Evolutionary conservation across 2,113 vertebrate genomes (phyloP), one percentile per base, ranked within the genome.

Genomic region (Pseudonaja textilis): DNA sequence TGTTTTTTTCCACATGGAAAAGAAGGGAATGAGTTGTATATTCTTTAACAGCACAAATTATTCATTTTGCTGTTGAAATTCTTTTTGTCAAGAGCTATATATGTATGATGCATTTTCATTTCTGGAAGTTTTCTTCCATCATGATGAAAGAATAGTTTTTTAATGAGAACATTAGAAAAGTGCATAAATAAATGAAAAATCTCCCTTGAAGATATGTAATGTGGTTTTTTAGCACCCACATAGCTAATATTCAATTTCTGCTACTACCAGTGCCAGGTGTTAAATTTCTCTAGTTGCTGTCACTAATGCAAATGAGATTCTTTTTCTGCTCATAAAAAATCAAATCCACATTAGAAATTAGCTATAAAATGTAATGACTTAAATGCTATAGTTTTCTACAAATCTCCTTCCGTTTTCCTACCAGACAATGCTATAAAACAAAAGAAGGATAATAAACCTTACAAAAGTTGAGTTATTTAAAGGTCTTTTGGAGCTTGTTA

Each of bases 291-390:
- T 97, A 98, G 97, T 98, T 98, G 98, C 97, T 98, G 98, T 98
- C 98, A 98, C 98, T 98, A 98, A 98, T 98, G 98, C 97, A 98
- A 98, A 98, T 98, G 96, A 98, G 98, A 97, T 98, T 98, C 97
- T 98, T 98, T 98, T 97, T 97, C 96, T 96, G 97, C 97, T 98
- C 98, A 0, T 98, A 98, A 98, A 98, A 98, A 98, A 98, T 98
- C 97, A 98, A 98, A 98, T 98, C 98, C 97, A 98, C 98, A 98
- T 98, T 98, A 98, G 98, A 98, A 98, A 98, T 98, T 98, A 98
- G 97, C 98, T 98, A 98, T 98, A 98, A 98, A 98, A 98, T 97
- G 97, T 98, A 98, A 98, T 98, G 98, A 98, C 98, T 98, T 98
- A 98, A 98, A 98, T 98, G 98, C 97, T 98, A 97, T 97, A 97